Evolutionary conservation across 2,888 invertebrate genomes (phyloP).

Genomic region (Drosophila borborema): DNA sequence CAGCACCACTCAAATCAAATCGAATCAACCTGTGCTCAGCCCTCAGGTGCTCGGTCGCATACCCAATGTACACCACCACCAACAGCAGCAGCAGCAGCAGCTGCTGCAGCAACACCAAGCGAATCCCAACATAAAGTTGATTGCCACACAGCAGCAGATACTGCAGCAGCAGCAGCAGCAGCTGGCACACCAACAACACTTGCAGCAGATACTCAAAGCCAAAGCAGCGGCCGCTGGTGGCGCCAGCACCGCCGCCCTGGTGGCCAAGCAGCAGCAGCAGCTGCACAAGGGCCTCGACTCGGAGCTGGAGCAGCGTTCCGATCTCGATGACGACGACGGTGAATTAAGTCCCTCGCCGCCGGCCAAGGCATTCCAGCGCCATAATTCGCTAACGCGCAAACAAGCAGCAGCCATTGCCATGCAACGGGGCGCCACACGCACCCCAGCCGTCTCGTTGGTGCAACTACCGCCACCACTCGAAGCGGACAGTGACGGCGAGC

Average conservation of each 20-base stretch:
- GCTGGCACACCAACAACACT: constrained; percentile 81
- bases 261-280: constrained; percentile 82
- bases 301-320: constrained; percentile 84
- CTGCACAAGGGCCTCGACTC: constrained; percentile 78
- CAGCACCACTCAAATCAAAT: constrained; percentile 40
- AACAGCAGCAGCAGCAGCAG: constrained; percentile 38
- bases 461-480: constrained; percentile 93
- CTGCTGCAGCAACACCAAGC: constrained; percentile 67
- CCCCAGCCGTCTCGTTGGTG: constrained; percentile 90
- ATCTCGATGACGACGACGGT: constrained; percentile 82
- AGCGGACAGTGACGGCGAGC: constrained; percentile 89
- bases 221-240: constrained; percentile 81
- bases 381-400: constrained; percentile 88
- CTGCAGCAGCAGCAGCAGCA: constrained; percentile 81
- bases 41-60: constrained; percentile 78
- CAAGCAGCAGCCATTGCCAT: constrained; percentile 87
- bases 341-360: constrained; percentile 85
- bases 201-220: constrained; percentile 83
- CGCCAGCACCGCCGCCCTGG: constrained; percentile 79
- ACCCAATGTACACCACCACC: constrained; percentile 70
- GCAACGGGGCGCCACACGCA: constrained; percentile 87
- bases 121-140: constrained; percentile 82
- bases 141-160: constrained; percentile 82
- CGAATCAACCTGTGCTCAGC: constrained; percentile 53
- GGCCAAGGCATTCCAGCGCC: constrained; percentile 87